These are phyloP conservation scores for Perithous albicinctus DNA, from an alignment of 2,888 invertebrate genomes.

Conservation along the genomic window DNA sequence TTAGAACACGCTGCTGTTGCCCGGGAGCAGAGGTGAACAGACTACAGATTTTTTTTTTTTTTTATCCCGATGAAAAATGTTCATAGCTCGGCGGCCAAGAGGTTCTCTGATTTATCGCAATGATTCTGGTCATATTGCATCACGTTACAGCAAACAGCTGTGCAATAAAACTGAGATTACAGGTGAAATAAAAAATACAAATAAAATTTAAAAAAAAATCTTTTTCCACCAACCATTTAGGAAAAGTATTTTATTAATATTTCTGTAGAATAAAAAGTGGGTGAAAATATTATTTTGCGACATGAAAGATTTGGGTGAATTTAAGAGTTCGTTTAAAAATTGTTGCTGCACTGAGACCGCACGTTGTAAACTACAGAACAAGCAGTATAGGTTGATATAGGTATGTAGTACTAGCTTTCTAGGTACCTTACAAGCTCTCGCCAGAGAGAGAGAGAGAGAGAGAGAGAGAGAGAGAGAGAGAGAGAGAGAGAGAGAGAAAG, in stretches of 20 bases:
- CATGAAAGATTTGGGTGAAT: neutral
- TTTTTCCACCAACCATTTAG: neutral
- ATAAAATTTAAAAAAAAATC: neutral
- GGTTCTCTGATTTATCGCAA: slow-evolving; percentile 61
- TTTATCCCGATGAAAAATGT: slow-evolving; percentile 54
- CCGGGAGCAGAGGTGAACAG: slow-evolving; percentile 39
- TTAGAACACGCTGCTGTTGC: slow-evolving; percentile 34
- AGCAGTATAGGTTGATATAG: neutral
- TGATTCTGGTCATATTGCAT: slow-evolving; percentile 51
- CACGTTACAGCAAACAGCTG: slow-evolving; percentile 35
- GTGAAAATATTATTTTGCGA: neutral
- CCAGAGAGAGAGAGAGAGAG: too few relatives aligned
- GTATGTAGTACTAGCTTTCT: slow-evolving; percentile 4
- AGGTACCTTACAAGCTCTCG: slow-evolving; percentile 30
- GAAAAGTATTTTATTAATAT: neutral
- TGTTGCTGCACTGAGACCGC: neutral
- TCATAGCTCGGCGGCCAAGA: slow-evolving; percentile 49
- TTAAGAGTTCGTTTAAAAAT: neutral
- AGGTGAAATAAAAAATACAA: neutral
- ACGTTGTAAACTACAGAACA: slow-evolving; percentile 1
- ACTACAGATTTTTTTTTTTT: slow-evolving; percentile 41
- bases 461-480: too few relatives aligned
- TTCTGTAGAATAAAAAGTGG: neutral
- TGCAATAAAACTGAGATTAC: slow-evolving; percentile 43
- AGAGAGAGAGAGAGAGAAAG: slow-evolving; percentile 12